Evolutionary conservation across 2,888 invertebrate species (phyloP), one percentile per base, ranked within the genome.

Genomic region (Nephrotoma appendiculata): DNA sequence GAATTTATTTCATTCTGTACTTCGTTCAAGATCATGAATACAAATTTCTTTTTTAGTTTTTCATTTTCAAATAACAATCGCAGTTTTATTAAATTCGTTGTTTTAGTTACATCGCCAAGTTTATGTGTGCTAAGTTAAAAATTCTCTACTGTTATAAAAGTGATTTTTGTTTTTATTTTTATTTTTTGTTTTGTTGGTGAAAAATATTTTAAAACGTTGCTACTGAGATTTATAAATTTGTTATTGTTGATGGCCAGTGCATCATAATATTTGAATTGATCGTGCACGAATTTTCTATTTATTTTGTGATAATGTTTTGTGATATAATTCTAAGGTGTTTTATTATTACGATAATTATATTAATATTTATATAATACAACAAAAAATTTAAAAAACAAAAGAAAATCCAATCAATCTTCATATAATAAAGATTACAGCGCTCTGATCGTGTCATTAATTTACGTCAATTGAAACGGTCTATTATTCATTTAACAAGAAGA

Each of bases 281-380:
- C 52, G 52, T 12, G 19, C 19, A 31, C 31, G 12, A 31, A 19
- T 57, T 19, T 71, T 31, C 3, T 71, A n/a, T 83, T 84, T 2
- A 12, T 42, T 84, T 41, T 84, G 84, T 42, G 41, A 84, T 84
- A 84, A 84, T 84, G 84, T 84, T 84, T 84, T 84, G 84, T 84
- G 84, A 84, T 84, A 84, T 84, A 42, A 42, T 84, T 42, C 6
- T 42, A 84, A 84, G 84, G 84, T 84, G 84, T 84, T 84, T 84
- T 84, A 7, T 84, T 84, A 84, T 43, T 84, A 42, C 15, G 41
- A 42, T 84, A 15, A 84, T 84, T 84, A 84, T 84, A 42, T 41
- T 84, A 42, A 43, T 71, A 71, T 71, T 71, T 71, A 31, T 71
- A n/a, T 84, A 84, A 42, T 42, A n/a, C 6, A 1, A n/a, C 6